Evolutionary conservation across 2,888 invertebrate genomes (phyloP), one percentile per base, ranked within the genome.

Genomic region (Nipponacmea schrenckii): DNA sequence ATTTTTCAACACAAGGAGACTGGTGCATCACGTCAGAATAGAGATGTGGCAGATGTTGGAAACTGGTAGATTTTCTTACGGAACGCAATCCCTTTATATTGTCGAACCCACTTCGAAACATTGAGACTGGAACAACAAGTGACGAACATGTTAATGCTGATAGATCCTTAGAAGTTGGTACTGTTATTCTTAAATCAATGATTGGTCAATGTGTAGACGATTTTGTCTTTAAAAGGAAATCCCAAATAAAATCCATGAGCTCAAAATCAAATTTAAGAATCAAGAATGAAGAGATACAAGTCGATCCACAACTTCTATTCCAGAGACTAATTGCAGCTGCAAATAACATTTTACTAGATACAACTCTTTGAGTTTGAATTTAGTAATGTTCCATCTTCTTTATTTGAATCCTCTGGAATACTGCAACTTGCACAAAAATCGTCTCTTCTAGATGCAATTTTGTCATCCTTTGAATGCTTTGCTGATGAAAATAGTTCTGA

Each of bases 321-420:
- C 63, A 68, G 31, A 5, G 68, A 20, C 20, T 68, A 20, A 20
- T 62, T 14, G 45, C 63, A 44, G 45, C 44, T 17, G 62, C 68
- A 20, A 20, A 17, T 50, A 50, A 50, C 17, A 20, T 50, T 17
- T n/a, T 20, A n/a, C n/a, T 7, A 50, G 5, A 50, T 50, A 20
- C 20, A 17, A 3, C 15, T 71, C 3, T 66, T 70, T 44, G 24
- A 50, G 12, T 66, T 71, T 45, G 74, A 73, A 56, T 46, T 74
- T 15, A 67, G 73, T 63, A 73, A 63, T 46, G 17, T 65, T 65
- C 73, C 70, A 17, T 64, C 76, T 15, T n/a, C 74, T n/a, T 56
- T 78, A n/a, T 76, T 78, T 68, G 76, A 76, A 14, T 15, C 65
- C 10, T 63, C 56, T 17, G 68, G 73, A 17, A 39, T 70, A 3